These are phyloP conservation scores for Microchrysa polita DNA, from an alignment of 2,888 invertebrate genomes.

Conservation along the genomic window DNA sequence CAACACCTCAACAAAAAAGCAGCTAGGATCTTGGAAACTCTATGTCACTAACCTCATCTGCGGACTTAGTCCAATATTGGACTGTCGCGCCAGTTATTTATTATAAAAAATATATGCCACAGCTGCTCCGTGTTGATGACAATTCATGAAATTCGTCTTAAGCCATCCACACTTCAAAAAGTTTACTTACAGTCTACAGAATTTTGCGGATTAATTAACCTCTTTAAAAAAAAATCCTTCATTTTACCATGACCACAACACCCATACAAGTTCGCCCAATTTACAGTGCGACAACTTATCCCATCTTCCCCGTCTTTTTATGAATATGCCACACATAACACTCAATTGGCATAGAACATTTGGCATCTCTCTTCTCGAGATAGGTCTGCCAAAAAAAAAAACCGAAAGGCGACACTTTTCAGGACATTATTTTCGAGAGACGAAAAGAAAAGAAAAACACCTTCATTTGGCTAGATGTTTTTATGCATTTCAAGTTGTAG, in stretches of 20 bases:
- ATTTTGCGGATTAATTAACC: slow-evolving; percentile 30
- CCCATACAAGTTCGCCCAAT: slow-evolving; percentile 27
- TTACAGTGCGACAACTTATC: neutral
- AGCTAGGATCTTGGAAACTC: no score
- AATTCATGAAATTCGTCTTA: neutral
- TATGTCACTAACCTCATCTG: no score
- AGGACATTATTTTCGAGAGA: slow-evolving; percentile 10
- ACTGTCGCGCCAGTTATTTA: no score
- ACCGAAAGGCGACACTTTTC: slow-evolving; percentile 32
- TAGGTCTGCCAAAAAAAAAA: slow-evolving; percentile 10
- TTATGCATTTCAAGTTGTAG: slow-evolving; percentile 1
- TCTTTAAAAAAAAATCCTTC: neutral
- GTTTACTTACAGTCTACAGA: slow-evolving; percentile 9
- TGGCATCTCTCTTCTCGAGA: slow-evolving; percentile 13
- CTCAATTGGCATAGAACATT: slow-evolving; percentile 24
- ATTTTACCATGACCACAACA: slow-evolving; percentile 21
- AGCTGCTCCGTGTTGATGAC: no score
- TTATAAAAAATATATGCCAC: no score
- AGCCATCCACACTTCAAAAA: slow-evolving; percentile 19
- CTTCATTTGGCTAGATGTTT: slow-evolving; percentile 24
- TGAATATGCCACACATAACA: no score
- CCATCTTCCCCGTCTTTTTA: no score
- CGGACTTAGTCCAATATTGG: no score
- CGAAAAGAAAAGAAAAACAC: slow-evolving; percentile 10
- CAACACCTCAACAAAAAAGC: no score